Evolutionary conservation across 1,140 invertebrate species (phyloP), one percentile per base, ranked within the genome.

Genomic region (Macrobrachium rosenbergii): DNA sequence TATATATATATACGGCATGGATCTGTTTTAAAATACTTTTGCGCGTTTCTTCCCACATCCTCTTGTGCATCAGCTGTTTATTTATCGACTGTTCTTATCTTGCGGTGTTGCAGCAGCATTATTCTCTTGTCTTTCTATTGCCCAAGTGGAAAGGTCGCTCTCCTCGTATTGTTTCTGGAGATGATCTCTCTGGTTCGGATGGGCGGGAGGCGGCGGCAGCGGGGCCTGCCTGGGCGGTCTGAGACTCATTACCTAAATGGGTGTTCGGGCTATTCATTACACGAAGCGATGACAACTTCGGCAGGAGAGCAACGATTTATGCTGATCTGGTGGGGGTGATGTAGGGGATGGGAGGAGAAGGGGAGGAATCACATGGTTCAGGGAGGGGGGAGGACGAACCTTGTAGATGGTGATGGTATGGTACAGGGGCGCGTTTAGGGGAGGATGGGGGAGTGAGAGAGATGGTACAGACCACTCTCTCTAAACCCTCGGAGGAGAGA

Each of bases 211-310:
- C 64, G n/a, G 19, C 67, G 10, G n/a, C 23, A 21, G 16, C 3
- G 21, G 12, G 5, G 64, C n/a, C 69, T 58, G 58, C 69, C 58
- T 83, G 82, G 82, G 82, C 82, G 82, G 82, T 83, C 82, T 23
- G 45, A 43, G 69, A 72, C 64, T 83, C 82, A 75, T 83, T 83
- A 83, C 82, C 82, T 83, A 83, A 83, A 83, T 83, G 82, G 82
- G 82, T 83, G 82, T 83, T 83, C 37, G 69, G 64, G 52, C 28
- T 58, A 83, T 83, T 83, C 82, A 83, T 83, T 83, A 83, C 82
- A 60, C 69, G n/a, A 37, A 16, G 23, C 69, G 82, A 83, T 83
- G 82, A 83, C 82, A 59, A 37, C 64, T 83, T 83, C 82, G 82
- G 82, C 82, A 83, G 82, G 82, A 73, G 69, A 60, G 8, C 63